Percentiles rank a stretch among this genome's conserved stretches.
Evolutionary conservation across 2,888 invertebrate species (phyloP).

Genomic region (Lithophane leautieri): DNA sequence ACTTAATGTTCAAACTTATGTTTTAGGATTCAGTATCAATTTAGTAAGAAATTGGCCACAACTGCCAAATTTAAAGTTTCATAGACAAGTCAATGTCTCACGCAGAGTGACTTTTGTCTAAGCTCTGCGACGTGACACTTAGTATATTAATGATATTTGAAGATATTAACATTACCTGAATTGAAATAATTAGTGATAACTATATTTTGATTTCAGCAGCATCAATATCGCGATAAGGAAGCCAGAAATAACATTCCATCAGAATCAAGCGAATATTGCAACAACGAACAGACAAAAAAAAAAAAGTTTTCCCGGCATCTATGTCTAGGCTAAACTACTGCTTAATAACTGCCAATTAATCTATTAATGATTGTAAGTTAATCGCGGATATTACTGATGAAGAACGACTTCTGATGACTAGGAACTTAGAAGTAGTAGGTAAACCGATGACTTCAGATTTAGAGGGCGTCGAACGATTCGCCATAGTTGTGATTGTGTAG

Average conservation of each 20-base stretch:
- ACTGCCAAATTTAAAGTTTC: not conserved
- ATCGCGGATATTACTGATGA: not conserved
- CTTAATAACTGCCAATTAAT: constrained; percentile 20
- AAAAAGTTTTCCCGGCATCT: not conserved
- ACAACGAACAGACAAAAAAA: not conserved
- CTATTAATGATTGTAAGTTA: not conserved
- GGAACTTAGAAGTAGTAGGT: constrained; percentile 1
- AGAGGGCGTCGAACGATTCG: constrained; percentile 32
- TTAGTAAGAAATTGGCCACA: not conserved
- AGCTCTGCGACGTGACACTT: not conserved
- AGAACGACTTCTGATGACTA: constrained; percentile 7
- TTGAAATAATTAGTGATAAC: not conserved
- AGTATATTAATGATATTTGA: too few relatives aligned
- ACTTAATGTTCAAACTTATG: not conserved
- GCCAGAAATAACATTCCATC: not conserved
- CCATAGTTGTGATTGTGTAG: constrained; percentile 26
- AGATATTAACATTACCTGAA: not conserved
- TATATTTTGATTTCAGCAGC: not conserved
- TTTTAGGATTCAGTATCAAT: not conserved
- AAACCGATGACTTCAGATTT: constrained; percentile 12
- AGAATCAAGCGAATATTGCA: constrained; percentile 21
- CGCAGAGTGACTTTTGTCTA: not conserved
- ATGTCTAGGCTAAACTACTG: constrained; percentile 37
- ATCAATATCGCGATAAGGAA: not conserved
- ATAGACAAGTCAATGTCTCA: not conserved